Base-by-base conservation (phyloP, 2,797 vertebrate species). In the Kryptopterus vitreolus region DNA sequence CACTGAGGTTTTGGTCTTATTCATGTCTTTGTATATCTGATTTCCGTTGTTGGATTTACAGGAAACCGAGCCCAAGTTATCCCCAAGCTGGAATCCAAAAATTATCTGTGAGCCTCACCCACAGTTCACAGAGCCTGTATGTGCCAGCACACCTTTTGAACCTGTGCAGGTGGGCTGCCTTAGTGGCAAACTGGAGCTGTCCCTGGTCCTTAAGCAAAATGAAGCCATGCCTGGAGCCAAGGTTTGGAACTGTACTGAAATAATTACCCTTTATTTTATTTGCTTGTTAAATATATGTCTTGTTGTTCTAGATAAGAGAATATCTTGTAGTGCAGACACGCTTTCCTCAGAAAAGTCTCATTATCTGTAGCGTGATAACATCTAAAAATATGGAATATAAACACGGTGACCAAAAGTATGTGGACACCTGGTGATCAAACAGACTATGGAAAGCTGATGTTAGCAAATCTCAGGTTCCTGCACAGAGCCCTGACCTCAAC, bases 21-120 rank as follows among this genome's bases (percentile, higher is more conserved):
- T 46, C 0, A 31, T 61, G 4, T 22, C 31, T 35, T 72, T 5
- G 38, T 62, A 29, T 43, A 24, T 69, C 22, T 48, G 29, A 1
- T 11, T 48, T 6, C 2, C n/a, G 10, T 68, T 80, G 0, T 75
- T 59, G 52, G 10, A 50, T 73, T 46, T 77, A 12, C 87, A 99
- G 98, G 96, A 98, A 91, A 94, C 93, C 13, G 98, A 99, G 92
- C 96, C 96, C 88, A 99, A 99, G 87, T 94, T 99, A 63, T 99
- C 97, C 48, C 98, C 98, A 6, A 99, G 97, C 90, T 99, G 98
- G 98, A 99, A 98, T 91, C 97, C 98, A 80, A 98, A 96, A 95
- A 98, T 99, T 77, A 94, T 95, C 76, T 98, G 96, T 83, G 98
- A 99, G 84, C 97, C 98, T 70, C 98, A 99, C 88, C 98, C 98